Percentiles rank a stretch among this genome's conserved stretches.
Evolutionary conservation across 1,140 invertebrate genomes (phyloP).

Genomic region (Drosophila pseudoananassae): DNA sequence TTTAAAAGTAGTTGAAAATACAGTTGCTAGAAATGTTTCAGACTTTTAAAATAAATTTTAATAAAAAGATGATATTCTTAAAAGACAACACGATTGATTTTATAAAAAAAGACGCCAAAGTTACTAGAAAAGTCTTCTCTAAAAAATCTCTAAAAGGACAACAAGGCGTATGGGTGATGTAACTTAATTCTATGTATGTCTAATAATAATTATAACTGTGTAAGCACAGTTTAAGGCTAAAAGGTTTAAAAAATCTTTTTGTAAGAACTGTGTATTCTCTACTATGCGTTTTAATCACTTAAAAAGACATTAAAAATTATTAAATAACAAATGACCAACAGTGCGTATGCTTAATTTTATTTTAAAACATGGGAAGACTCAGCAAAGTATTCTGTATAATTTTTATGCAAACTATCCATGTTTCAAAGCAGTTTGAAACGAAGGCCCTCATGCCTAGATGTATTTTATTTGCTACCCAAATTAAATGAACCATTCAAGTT

Average conservation of each 20-base stretch:
- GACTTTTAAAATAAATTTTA: no score
- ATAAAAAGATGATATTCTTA: no score
- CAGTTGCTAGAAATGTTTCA: no score
- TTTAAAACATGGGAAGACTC: not conserved
- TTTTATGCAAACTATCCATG: not conserved
- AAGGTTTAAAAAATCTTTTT: no score
- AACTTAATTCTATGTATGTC: no score
- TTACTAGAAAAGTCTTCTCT: not conserved
- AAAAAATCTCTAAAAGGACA: not conserved
- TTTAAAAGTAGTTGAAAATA: no score
- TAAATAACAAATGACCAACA: not conserved
- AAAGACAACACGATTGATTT: not conserved
- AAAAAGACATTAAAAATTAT: not conserved
- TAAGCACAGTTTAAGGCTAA: no score
- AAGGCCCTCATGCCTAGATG: not conserved
- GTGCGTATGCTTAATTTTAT: not conserved
- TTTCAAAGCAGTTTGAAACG: not conserved
- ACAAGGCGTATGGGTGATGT: constrained; percentile 13
- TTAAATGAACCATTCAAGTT: not conserved
- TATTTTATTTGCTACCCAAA: not conserved
- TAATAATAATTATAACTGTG: no score
- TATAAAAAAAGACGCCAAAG: not conserved
- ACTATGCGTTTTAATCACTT: not conserved
- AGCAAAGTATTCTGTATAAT: not conserved
- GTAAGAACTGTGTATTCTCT: no score